Evolutionary conservation across 30 jellyfish, hydroid and myxozoan species (phyloP).

Genomic region (Pelagia noctiluca): DNA sequence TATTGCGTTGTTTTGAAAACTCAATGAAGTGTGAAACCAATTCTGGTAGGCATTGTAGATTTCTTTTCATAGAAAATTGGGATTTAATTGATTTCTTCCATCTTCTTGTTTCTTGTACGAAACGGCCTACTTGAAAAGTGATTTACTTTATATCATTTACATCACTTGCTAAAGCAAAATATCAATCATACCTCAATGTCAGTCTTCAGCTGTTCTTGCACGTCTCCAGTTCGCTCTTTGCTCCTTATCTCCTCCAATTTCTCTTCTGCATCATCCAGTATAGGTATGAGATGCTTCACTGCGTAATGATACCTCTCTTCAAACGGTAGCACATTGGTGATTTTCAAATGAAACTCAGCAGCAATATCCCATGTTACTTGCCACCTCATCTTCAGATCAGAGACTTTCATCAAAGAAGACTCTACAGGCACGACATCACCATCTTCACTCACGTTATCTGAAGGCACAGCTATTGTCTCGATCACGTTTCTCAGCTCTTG

Average conservation of each 20-base stretch:
- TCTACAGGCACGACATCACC: not conserved
- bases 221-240: slow-evolving; percentile 23
- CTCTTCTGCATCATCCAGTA: slow-evolving; percentile 70
- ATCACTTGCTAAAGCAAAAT: too few species aligned
- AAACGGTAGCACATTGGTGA: slow-evolving; percentile 82
- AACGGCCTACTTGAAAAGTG: too few species aligned
- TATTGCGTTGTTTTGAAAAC: too few species aligned
- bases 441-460: slow-evolving; percentile 18
- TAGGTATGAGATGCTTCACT: slow-evolving; percentile 58
- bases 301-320: slow-evolving; percentile 91
- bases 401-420: not conserved
- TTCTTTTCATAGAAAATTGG: too few species aligned
- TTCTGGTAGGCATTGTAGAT: too few species aligned
- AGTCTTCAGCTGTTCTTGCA: slow-evolving; percentile 2
- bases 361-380: slow-evolving; percentile 57
- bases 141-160: too few species aligned
- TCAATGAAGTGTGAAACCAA: too few species aligned
- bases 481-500: slow-evolving; percentile 66
- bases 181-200: slow-evolving; percentile 64
- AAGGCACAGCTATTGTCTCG: slow-evolving; percentile 63
- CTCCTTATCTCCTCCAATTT: slow-evolving; percentile 59
- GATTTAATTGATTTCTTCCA: too few species aligned
- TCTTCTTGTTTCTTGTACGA: too few species aligned
- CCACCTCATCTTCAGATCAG: slow-evolving; percentile 67
- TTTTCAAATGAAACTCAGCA: slow-evolving; percentile 70